Evolutionary conservation across 2,888 invertebrate species (phyloP).

Genomic region (Agonum fuliginosum): DNA sequence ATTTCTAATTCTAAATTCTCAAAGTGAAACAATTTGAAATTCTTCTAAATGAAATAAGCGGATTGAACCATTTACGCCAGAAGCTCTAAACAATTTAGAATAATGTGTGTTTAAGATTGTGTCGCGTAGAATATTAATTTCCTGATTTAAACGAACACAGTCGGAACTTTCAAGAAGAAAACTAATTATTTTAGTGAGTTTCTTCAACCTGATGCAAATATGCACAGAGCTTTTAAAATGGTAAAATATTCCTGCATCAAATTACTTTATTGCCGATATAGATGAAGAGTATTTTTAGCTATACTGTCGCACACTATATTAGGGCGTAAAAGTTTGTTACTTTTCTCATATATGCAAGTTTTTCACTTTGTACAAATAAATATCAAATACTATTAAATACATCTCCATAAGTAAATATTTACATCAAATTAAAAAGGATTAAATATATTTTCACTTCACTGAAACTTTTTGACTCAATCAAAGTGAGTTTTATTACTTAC

Average conservation of each 20-base stretch:
- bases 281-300: too few relatives aligned
- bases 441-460: too few relatives aligned
- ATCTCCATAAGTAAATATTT: too few relatives aligned
- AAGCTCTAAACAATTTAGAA: constrained; percentile 12
- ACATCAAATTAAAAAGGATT: too few relatives aligned
- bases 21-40: neutral
- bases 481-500: too few relatives aligned
- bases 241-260: neutral
- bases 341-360: too few relatives aligned
- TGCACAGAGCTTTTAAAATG: neutral
- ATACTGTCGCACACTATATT: too few relatives aligned
- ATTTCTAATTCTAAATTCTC: too few relatives aligned
- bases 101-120: constrained; percentile 31
- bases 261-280: constrained; percentile 3
- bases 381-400: too few relatives aligned
- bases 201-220: constrained; percentile 11
- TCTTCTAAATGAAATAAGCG: constrained; percentile 15
- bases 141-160: constrained; percentile 22
- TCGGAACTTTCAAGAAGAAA: constrained; percentile 29
- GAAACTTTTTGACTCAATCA: too few relatives aligned
- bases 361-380: too few relatives aligned
- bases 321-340: neutral
- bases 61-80: constrained; percentile 1
- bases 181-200: constrained; percentile 33
- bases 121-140: constrained; percentile 30